Evolutionary conservation across 2,113 vertebrate species (phyloP), one percentile per base, ranked within the genome.

Genomic region (Recurvirostra avosetta): DNA sequence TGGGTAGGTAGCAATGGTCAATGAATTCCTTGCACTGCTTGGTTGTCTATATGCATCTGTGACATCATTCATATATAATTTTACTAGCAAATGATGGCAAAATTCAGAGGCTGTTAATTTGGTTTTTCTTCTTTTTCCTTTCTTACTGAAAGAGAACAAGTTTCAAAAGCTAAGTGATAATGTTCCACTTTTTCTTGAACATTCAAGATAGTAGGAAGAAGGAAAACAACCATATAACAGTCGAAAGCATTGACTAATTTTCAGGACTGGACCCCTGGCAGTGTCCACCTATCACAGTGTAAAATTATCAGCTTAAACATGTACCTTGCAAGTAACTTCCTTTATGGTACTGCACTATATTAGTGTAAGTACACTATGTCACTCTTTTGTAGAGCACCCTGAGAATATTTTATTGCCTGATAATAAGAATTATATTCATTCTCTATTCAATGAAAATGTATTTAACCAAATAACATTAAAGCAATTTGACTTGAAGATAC

Each of bases 1-100:
- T 84, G 53, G 41, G 68, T 89, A 53, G 45, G 53, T 90, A 85
- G 36, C 34, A 96, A 81, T 74, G 92, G 90, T 94, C 83, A 97
- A 95, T 96, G 75, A 85, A 88, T 87, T 95, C 40, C 12, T 92
- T 84, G 52, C 40, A 34, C 52, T 92, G 63, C 70, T 95, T 89
- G 49, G 61, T 32, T 96, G 66, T 84, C 26, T 90, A 78, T 53
- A 52, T 84, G 47, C 17, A 41, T 86, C 70, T 79, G 25, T 76
- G 72, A 27, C 30, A 86, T 66, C 36, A 47, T 62, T 92, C 50
- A 77, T 61, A 27, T 19, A 40, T 17, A 81, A 76, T 70, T 92
- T 78, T 88, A 62, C 32, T 78, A 47, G 21, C 5, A 90, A 88
- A 61, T 62, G 0, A 71, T 81, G 14, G 5, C 23, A 84, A 63